phyloP scores from a whole-genome alignment of 2,888 invertebrate species.

The Erpobdella octoculata region DNA sequence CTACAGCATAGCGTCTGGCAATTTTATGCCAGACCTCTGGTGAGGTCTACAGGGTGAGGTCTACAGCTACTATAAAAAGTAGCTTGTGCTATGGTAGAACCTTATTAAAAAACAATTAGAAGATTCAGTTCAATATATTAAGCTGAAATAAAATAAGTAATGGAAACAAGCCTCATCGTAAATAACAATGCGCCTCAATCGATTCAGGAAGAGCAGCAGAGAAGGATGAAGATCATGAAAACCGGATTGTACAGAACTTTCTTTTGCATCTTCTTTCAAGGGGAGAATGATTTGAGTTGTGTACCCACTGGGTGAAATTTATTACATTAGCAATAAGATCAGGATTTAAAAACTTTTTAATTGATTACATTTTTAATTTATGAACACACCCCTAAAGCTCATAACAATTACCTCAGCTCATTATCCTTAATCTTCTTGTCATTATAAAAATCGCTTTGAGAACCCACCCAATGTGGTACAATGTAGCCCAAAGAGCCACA shows the following conservation, averaged over 20 bases:
- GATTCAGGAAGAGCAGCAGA: slow-evolving; percentile 49
- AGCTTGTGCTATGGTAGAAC: no score
- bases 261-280: slow-evolving; percentile 43
- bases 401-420: neutral
- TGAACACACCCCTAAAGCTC: neutral
- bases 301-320: slow-evolving; percentile 43
- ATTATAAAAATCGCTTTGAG: neutral
- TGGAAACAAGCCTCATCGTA: slow-evolving; percentile 40
- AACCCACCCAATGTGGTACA: slow-evolving; percentile 48
- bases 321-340: neutral
- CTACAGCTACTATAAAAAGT: no score
- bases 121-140: no score
- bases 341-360: neutral
- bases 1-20: no score
- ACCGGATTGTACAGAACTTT: slow-evolving; percentile 40
- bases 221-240: slow-evolving; percentile 51
- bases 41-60: no score
- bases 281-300: slow-evolving; percentile 47
- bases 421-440: neutral
- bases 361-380: neutral
- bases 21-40: no score
- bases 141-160: neutral
- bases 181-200: slow-evolving; percentile 45
- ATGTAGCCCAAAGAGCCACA: slow-evolving; percentile 51
- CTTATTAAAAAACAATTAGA: no score